These are phyloP conservation scores for Leptinotarsa tumamoca DNA, from an alignment of 2,888 invertebrate genomes.

Conservation along the genomic window DNA sequence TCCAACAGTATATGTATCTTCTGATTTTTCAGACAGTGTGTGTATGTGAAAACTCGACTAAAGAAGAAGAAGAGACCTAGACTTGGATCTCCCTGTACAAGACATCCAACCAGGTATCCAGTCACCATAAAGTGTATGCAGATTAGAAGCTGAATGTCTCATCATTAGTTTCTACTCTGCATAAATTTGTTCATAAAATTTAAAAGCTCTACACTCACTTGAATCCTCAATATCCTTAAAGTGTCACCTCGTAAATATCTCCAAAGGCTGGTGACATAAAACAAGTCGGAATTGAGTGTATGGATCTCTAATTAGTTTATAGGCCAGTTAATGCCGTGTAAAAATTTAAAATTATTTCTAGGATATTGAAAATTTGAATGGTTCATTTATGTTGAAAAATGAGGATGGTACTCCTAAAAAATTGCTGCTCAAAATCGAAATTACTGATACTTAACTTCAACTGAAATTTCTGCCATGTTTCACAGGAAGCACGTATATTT, in stretches of 20 bases:
- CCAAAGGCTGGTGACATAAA: neutral
- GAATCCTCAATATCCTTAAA: neutral
- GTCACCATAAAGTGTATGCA: neutral
- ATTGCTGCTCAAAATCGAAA: too few relatives aligned
- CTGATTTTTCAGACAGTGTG: slow-evolving; percentile 13
- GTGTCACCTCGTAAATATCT: slow-evolving; percentile 8
- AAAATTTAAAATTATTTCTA: neutral
- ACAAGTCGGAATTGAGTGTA: neutral
- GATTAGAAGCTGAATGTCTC: neutral
- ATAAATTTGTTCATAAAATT: slow-evolving; percentile 1
- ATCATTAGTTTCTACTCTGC: slow-evolving; percentile 6
- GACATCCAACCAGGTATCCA: neutral
- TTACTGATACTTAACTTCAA: too few relatives aligned
- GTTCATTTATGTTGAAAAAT: neutral
- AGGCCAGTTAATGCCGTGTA: neutral
- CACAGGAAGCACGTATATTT: too few relatives aligned
- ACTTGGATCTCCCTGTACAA: slow-evolving; percentile 8
- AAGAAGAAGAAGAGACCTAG: slow-evolving; percentile 22
- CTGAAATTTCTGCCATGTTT: too few relatives aligned
- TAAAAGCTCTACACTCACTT: neutral
- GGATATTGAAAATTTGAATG: neutral
- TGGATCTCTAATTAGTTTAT: neutral
- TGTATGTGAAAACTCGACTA: slow-evolving; percentile 9
- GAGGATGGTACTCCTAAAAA: neutral
- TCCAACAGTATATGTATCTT: neutral